These are phyloP conservation scores for Scaptomyza pallida DNA, from an alignment of 1,140 invertebrate genomes.

Conservation along the genomic window DNA sequence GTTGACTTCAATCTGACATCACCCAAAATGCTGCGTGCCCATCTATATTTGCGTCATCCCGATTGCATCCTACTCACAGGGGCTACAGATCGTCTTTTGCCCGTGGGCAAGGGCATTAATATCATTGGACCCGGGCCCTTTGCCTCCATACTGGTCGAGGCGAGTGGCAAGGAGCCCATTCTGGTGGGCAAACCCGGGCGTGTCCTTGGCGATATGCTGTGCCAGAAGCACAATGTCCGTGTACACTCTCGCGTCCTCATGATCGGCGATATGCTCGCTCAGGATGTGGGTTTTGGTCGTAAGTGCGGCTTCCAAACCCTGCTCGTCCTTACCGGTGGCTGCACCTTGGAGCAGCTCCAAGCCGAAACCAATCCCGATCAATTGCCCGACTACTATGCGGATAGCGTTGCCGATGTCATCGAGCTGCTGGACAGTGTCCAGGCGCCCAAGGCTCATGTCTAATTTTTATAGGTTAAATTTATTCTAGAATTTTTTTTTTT, in stretches of 20 bases:
- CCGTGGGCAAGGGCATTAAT: constrained; percentile 69
- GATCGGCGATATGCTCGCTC: constrained; percentile 87
- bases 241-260: constrained; percentile 86
- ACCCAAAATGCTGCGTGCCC: constrained; percentile 84
- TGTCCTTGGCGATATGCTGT: constrained; percentile 83
- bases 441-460: constrained; percentile 57
- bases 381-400: constrained; percentile 85
- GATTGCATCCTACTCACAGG: constrained; percentile 85
- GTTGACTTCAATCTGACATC: constrained; percentile 85
- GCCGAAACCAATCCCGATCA: constrained; percentile 34
- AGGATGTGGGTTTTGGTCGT: constrained; percentile 86
- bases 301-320: constrained; percentile 85
- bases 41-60: constrained; percentile 83
- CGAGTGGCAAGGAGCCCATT: constrained; percentile 82
- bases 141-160: constrained; percentile 83
- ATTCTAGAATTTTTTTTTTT: too few species aligned
- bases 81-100: constrained; percentile 84
- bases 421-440: constrained; percentile 27
- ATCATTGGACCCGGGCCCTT: constrained; percentile 84
- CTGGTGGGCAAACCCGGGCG: constrained; percentile 85
- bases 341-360: constrained; percentile 73
- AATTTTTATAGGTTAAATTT: not conserved
- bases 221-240: constrained; percentile 82
- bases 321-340: constrained; percentile 85
- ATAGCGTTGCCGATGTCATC: constrained; percentile 69